Percentiles rank a stretch among this genome's conserved stretches.
phyloP scores from a whole-genome alignment of 2,113 vertebrate species.

The Sebastes fasciatus region DNA sequence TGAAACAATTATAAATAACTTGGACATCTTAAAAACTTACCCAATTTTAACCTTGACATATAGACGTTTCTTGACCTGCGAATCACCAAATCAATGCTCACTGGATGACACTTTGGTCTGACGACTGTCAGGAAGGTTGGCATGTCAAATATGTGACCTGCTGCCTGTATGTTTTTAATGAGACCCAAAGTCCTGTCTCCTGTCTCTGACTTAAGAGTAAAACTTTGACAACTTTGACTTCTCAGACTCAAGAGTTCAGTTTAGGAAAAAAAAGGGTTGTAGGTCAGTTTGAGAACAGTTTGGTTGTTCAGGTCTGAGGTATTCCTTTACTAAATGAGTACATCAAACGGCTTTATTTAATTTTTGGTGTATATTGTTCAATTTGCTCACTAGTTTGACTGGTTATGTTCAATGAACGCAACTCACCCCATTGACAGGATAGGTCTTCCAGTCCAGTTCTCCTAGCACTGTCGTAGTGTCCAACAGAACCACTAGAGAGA shows the following conservation, averaged over 20 bases:
- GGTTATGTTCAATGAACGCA: not conserved
- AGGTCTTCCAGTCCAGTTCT: conserved; percentile 96
- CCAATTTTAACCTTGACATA: not conserved
- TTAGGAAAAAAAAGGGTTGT: not conserved
- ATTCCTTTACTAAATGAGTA: not conserved
- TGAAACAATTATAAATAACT: not conserved
- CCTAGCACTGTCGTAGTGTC: conserved; percentile 94
- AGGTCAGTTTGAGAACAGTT: not conserved
- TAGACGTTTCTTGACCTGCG: not conserved
- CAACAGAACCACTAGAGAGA: conserved; percentile 90
- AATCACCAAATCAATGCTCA: not conserved
- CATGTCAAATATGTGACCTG: conserved; percentile 15
- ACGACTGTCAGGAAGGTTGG: conserved; percentile 33
- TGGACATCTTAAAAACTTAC: not conserved
- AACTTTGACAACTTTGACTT: not conserved
- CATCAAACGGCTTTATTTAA: not conserved
- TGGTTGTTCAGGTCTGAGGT: not conserved
- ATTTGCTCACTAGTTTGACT: not conserved
- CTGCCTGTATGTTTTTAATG: conserved; percentile 27
- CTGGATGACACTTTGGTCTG: conserved; percentile 22
- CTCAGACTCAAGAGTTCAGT: not conserved
- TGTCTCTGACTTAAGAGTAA: not conserved
- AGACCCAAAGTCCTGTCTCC: conserved; percentile 20
- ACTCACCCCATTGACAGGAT: conserved; percentile 98
- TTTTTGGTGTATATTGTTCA: not conserved